These are phyloP conservation scores for Leptarthrus brevirostris DNA, from an alignment of 2,888 invertebrate genomes.

Conservation along the genomic window DNA sequence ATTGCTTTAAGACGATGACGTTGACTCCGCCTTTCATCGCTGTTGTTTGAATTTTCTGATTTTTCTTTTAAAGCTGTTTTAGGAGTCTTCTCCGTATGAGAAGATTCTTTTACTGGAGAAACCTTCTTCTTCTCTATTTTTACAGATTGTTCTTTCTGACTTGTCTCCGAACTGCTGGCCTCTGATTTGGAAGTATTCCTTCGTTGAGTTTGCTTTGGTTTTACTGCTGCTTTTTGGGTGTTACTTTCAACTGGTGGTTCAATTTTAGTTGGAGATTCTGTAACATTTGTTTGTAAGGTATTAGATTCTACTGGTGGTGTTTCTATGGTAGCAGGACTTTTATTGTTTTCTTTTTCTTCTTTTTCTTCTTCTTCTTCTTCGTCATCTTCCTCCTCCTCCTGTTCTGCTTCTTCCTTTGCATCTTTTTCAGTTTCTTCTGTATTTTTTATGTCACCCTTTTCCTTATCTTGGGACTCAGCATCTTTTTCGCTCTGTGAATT, in stretches of 20 bases:
- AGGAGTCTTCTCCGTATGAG: neutral
- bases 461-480: too few relatives aligned
- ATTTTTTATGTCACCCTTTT: conserved; percentile 19
- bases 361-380: conserved; percentile 2
- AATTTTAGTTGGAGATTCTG: conserved; percentile 27
- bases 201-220: conserved; percentile 29
- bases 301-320: neutral
- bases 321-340: neutral
- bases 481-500: too few relatives aligned
- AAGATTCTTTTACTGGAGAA: conserved; percentile 50
- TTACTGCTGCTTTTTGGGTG: conserved; percentile 43
- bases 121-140: conserved; percentile 18
- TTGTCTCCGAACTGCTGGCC: neutral
- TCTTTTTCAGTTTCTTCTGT: conserved; percentile 45
- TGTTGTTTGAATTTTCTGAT: conserved; percentile 52
- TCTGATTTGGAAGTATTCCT: neutral
- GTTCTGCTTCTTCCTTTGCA: conserved; percentile 39
- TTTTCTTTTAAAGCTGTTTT: conserved; percentile 43
- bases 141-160: conserved; percentile 2
- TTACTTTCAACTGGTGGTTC: neutral
- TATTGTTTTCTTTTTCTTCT: conserved; percentile 13
- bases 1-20: conserved; percentile 68
- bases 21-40: conserved; percentile 58
- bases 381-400: neutral
- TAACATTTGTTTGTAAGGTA: neutral